These are phyloP conservation scores for Oriolus oriolus DNA, from an alignment of 2,113 vertebrate species.

Conservation along the genomic window DNA sequence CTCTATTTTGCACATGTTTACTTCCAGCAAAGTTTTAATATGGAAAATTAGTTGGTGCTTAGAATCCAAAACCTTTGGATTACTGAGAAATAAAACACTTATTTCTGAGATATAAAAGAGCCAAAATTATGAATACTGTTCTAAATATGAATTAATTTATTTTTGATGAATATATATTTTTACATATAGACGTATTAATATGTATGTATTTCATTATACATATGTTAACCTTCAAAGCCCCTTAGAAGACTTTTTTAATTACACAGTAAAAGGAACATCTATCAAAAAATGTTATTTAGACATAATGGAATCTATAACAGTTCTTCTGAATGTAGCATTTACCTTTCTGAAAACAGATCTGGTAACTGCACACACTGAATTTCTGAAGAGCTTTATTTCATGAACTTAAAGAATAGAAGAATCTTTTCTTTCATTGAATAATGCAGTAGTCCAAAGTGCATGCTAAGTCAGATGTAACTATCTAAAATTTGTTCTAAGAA, in stretches of 20 bases:
- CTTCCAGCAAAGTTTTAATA: background rate
- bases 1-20: background rate
- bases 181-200: background rate
- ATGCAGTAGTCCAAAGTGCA: background rate
- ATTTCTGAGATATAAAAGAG: background rate
- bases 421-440: background rate
- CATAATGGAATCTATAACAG: background rate
- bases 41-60: background rate
- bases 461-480: background rate
- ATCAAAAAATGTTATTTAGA: background rate
- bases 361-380: background rate
- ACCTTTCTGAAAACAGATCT: background rate
- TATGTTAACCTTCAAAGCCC: background rate
- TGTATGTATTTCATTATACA: fast-evolving
- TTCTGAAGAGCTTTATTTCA: background rate
- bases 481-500: background rate
- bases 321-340: background rate
- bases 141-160: background rate
- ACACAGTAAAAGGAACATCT: background rate
- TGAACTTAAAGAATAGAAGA: background rate
- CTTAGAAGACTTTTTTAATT: background rate
- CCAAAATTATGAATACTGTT: background rate
- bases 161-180: background rate
- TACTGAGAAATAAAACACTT: background rate
- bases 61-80: background rate